Evolutionary conservation across 1,140 invertebrate species (phyloP), one percentile per base, ranked within the genome.

Genomic region (Geopemphigus sp.): DNA sequence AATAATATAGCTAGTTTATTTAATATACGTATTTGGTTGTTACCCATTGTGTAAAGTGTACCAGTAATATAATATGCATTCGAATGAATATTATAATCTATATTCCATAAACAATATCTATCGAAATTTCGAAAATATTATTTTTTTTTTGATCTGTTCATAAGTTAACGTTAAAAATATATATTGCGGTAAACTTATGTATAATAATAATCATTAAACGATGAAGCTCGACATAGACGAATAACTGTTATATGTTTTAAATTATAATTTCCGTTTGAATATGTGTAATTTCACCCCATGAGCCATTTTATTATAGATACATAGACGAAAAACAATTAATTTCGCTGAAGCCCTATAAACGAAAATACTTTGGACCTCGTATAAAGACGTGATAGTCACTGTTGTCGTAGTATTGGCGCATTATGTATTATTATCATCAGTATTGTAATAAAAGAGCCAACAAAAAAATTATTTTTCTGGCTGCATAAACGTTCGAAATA

Each of bases 291-390:
- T 47, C 63, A 22, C 4, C 2, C 4, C 29, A 47, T 14, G 14
- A 8, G 22, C n/a, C n/a, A 24, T n/a, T n/a, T 8, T 15, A 39
- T 11, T 19, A 39, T 39, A 1, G 17, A 66, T 68, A 14, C 26
- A 61, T 61, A 29, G 6, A 26, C 15, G 47, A 68, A 66, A 50
- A 47, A 26, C n/a, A 50, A 68, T 68, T 68, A 50, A 68, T 50
- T 68, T 68, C 14, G 22, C 47, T 50, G 66, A 68, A 68, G 50
- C 66, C 66, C 22, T 68, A 68, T 22, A 12, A 6, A 59, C 56
- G 39, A 6, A 50, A 68, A 24, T 68, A 45, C 15, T 10, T 50
- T 26, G 66, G 50, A n/a, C 22, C 66, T 26, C 6, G 32, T 39
- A 39, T 39, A 8, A 39, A 39, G 32, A 4, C 32, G 32, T 39